phyloP scores from a whole-genome alignment of 2,113 vertebrate species.

The Petrocephalus zakoni region DNA sequence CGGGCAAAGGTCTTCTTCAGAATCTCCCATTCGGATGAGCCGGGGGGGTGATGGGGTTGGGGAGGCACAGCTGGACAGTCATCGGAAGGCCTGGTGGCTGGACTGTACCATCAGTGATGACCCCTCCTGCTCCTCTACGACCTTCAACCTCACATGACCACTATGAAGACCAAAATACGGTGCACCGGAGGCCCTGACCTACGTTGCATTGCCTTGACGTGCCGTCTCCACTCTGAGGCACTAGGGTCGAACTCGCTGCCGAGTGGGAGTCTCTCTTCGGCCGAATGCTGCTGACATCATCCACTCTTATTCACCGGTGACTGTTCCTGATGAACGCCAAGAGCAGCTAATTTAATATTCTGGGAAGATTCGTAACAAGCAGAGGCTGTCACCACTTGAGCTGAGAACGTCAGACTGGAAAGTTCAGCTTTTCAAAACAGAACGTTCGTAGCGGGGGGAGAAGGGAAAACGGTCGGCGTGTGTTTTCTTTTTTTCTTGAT shows the following conservation, averaged over 20 bases:
- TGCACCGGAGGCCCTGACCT: background rate
- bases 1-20: slow-evolving; percentile 15
- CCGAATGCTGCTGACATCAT: background rate
- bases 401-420: background rate
- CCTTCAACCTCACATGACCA: slow-evolving; percentile 13
- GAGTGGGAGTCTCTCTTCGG: background rate
- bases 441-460: background rate
- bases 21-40: slow-evolving; percentile 14
- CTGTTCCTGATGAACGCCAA: background rate
- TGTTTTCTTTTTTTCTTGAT: background rate
- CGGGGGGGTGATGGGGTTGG: too few relatives aligned
- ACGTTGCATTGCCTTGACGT: background rate
- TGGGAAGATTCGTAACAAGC: slow-evolving; percentile 14
- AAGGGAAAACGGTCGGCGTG: background rate
- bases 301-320: background rate
- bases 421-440: background rate
- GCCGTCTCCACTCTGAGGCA: background rate
- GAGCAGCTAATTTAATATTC: background rate
- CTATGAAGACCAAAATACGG: background rate
- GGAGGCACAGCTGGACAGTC: background rate
- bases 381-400: background rate
- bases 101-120: background rate
- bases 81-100: background rate
- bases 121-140: background rate
- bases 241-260: background rate